Conservation (phyloP, 2,113 vertebrate species). For the Rhinolophus sinicus region DNA sequence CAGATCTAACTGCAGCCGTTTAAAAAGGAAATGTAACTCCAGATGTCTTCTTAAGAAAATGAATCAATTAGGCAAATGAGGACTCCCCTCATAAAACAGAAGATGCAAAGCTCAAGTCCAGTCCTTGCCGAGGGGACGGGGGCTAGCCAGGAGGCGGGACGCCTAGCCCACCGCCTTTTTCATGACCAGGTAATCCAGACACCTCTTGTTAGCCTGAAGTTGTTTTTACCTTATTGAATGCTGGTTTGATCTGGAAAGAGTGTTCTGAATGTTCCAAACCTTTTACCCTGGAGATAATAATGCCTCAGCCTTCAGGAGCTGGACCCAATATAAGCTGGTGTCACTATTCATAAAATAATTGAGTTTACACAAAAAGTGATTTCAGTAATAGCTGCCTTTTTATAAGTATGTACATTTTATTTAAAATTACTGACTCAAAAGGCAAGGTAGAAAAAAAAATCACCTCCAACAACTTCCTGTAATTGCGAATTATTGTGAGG, state of each 20-base stretch:
- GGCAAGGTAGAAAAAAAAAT: constrained; percentile 91
- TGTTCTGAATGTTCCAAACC: constrained; percentile 79
- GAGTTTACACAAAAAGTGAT: constrained; percentile 94
- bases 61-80: constrained; percentile 87
- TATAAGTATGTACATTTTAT: constrained; percentile 96
- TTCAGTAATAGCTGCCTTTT: constrained; percentile 89
- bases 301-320: constrained; percentile 82
- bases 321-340: constrained; percentile 90
- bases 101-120: constrained; percentile 61
- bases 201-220: constrained; percentile 66
- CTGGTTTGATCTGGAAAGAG: constrained; percentile 83
- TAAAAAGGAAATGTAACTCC: constrained; percentile 84
- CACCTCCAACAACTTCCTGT: constrained; percentile 99
- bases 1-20: constrained; percentile 82
- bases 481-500: constrained; percentile 99
- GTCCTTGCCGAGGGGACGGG: constrained; percentile 22
- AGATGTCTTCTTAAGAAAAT: constrained; percentile 85
- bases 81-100: constrained; percentile 80
- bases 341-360: constrained; percentile 95
- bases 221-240: constrained; percentile 82
- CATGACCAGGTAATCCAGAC: constrained; percentile 44
- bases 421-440: constrained; percentile 94
- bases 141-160: constrained; percentile 29
- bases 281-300: constrained; percentile 87
- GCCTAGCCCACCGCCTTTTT: accelerated